Conservation (phyloP, 2,113 vertebrate species). For the Podarcis muralis region DNA sequence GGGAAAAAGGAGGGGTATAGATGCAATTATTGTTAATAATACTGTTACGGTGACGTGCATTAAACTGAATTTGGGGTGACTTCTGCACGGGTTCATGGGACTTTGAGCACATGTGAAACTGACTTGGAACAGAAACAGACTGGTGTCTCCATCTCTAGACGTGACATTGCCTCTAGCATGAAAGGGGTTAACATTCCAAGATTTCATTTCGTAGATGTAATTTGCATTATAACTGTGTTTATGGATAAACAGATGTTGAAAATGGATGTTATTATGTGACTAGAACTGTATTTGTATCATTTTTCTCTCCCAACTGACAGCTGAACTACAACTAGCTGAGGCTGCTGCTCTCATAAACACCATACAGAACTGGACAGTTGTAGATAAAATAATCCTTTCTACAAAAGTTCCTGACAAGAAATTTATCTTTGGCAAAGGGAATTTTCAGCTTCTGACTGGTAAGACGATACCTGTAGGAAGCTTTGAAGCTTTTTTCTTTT, state of each 20-base stretch:
- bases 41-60: not conserved
- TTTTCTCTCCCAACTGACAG: slow-evolving; percentile 59
- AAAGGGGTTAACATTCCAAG: not conserved
- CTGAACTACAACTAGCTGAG: slow-evolving; percentile 88
- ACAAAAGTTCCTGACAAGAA: slow-evolving; percentile 85
- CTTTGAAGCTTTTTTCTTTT: not conserved
- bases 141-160: too few species aligned
- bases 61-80: not conserved
- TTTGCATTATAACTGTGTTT: not conserved
- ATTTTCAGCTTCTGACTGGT: slow-evolving; percentile 88
- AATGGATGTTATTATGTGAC: not conserved
- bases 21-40: too few species aligned
- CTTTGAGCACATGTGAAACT: too few species aligned
- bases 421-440: slow-evolving; percentile 87
- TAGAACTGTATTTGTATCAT: not conserved
- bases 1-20: not conserved
- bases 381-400: slow-evolving; percentile 84
- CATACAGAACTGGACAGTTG: slow-evolving; percentile 85
- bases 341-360: slow-evolving; percentile 86
- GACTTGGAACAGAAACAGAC: too few species aligned
- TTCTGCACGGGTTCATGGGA: not conserved
- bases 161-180: not conserved
- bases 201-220: not conserved
- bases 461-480: slow-evolving; percentile 21
- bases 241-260: not conserved